These are phyloP conservation scores for Holcopasites calliopsidis DNA, from an alignment of 1,140 invertebrate species.

Conservation along the genomic window DNA sequence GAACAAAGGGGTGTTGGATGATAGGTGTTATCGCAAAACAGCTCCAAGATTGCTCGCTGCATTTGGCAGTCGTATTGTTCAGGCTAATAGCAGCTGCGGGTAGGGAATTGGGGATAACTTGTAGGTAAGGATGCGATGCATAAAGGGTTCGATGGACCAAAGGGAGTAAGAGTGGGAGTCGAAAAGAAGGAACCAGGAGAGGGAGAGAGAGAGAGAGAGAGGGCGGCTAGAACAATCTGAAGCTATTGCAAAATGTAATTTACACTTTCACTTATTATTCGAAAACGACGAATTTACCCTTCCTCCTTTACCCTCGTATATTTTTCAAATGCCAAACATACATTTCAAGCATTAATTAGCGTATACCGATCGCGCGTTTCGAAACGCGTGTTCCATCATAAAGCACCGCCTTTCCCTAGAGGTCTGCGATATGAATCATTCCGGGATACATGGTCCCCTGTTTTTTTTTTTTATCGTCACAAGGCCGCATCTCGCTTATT, in stretches of 20 bases:
- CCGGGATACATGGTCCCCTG: not conserved
- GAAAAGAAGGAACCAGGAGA: slow-evolving; percentile 46
- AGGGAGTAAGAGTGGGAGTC: slow-evolving; percentile 33
- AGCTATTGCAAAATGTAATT: slow-evolving; percentile 66
- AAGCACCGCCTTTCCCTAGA: not conserved
- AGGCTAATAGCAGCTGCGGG: slow-evolving; percentile 77
- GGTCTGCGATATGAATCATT: slow-evolving; percentile 13
- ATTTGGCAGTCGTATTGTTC: slow-evolving; percentile 78
- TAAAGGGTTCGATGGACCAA: slow-evolving; percentile 52
- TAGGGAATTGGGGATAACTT: slow-evolving; percentile 65
- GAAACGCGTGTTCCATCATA: slow-evolving; percentile 3
- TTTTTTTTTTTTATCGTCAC: slow-evolving; percentile 6
- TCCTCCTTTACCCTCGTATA: too few relatives aligned
- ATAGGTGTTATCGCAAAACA: slow-evolving; percentile 70
- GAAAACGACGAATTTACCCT: too few relatives aligned
- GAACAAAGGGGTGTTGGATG: slow-evolving; percentile 60
- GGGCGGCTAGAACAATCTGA: slow-evolving; percentile 49
- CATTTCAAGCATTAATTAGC: slow-evolving; percentile 3
- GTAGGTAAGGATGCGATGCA: slow-evolving; percentile 53
- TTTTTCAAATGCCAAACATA: too few relatives aligned
- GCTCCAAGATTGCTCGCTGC: slow-evolving; percentile 74
- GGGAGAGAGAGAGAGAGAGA: slow-evolving; percentile 40
- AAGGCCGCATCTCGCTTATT: slow-evolving; percentile 5
- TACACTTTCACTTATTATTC: slow-evolving; percentile 64
- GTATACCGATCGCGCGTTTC: not conserved